Evolutionary conservation across 2,888 invertebrate genomes (phyloP).

Genomic region (Bellardia pandia): DNA sequence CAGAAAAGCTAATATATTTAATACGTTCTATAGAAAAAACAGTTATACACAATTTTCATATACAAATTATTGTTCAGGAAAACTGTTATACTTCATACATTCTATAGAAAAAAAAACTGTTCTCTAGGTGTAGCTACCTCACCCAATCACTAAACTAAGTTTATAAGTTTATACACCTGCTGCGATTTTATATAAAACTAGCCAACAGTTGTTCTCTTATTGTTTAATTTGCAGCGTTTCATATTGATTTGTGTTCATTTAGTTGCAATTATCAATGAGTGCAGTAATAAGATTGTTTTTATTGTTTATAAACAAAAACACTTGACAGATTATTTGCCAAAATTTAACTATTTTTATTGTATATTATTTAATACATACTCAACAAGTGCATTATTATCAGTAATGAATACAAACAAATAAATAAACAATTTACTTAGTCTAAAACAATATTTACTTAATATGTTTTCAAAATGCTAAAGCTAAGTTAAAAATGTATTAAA

Average conservation of each 20-base stretch:
- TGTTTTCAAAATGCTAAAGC: too few species aligned
- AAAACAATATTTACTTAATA: slow-evolving; percentile 6
- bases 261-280: slow-evolving; percentile 4
- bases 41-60: too few species aligned
- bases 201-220: not conserved
- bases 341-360: slow-evolving; percentile 28
- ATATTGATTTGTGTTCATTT: not conserved
- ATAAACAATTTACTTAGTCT: slow-evolving; percentile 9
- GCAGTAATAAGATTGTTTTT: slow-evolving; percentile 17
- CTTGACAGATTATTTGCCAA: slow-evolving; percentile 27
- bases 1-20: too few species aligned
- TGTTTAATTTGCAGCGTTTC: not conserved
- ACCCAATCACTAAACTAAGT: too few species aligned
- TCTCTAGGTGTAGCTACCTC: too few species aligned
- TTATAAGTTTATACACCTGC: too few species aligned
- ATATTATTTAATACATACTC: slow-evolving; percentile 11
- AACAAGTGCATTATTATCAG: slow-evolving; percentile 50
- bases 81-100: too few species aligned
- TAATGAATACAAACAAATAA: slow-evolving; percentile 18
- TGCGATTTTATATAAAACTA: too few species aligned
- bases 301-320: slow-evolving; percentile 20
- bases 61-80: too few species aligned
- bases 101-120: too few species aligned
- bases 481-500: too few species aligned
- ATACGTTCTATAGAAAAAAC: too few species aligned